Evolutionary conservation across 2,797 vertebrate genomes (phyloP).

Genomic region (Crenuchus spilurus): DNA sequence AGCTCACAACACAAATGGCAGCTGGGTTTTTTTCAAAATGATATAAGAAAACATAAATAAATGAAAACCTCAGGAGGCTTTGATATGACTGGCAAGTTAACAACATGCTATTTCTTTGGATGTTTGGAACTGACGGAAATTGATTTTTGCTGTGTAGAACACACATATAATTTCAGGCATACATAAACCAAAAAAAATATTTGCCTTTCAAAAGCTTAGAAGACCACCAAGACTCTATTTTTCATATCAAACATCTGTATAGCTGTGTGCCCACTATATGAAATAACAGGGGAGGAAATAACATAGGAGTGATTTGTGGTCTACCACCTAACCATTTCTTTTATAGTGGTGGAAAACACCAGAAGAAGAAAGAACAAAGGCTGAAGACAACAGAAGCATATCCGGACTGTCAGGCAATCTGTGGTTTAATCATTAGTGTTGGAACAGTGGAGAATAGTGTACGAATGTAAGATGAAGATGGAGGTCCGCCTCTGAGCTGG

Average conservation of each 20-base stretch:
- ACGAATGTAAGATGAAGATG: constrained; percentile 27
- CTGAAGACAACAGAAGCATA: neutral
- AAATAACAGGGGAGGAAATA: neutral
- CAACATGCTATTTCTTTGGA: neutral
- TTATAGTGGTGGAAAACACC: neutral
- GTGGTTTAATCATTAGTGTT: constrained; percentile 12
- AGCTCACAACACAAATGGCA: too few relatives aligned
- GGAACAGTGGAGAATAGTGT: constrained; percentile 6
- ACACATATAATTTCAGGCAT: neutral
- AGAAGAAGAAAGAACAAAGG: neutral
- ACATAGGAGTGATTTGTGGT: neutral
- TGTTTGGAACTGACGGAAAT: neutral
- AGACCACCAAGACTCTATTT: neutral
- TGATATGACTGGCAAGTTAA: neutral
- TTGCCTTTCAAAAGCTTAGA: neutral
- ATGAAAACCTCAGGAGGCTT: too few relatives aligned
- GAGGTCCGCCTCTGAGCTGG: constrained; percentile 32
- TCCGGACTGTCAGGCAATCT: constrained; percentile 4
- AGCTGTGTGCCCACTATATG: neutral
- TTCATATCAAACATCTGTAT: neutral
- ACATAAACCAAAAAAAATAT: neutral
- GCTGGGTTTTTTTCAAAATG: too few relatives aligned
- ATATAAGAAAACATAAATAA: too few relatives aligned
- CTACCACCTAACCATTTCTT: neutral
- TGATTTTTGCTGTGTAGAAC: neutral